phyloP scores from a whole-genome alignment of 2,797 vertebrate genomes.

The Sardinella longiceps region DNA sequence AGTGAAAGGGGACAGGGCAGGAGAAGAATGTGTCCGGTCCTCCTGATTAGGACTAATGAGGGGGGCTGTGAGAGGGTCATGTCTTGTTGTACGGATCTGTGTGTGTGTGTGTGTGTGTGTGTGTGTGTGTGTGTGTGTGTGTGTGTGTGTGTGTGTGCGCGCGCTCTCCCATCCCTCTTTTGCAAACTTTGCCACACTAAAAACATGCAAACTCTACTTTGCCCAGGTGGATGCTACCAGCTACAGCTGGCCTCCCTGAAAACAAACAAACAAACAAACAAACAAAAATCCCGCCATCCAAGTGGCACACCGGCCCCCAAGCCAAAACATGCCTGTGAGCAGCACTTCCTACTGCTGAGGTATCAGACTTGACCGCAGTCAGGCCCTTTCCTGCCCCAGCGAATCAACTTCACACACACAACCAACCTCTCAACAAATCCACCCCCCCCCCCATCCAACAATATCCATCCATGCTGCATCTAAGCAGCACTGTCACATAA shows the following conservation, averaged over 20 bases:
- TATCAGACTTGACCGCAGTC: conserved; percentile 33
- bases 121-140: no score
- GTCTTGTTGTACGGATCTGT: conserved; percentile 22
- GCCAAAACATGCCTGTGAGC: neutral
- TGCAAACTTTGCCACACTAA: neutral
- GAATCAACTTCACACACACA: conserved; percentile 9
- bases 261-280: no score
- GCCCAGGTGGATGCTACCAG: neutral
- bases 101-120: no score
- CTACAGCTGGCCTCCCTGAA: neutral
- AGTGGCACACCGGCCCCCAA: conserved; percentile 20
- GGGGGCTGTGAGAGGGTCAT: neutral
- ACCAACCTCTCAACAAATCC: neutral
- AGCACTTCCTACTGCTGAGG: neutral
- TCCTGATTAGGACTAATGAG: conserved; percentile 52
- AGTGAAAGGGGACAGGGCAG: conserved; percentile 12
- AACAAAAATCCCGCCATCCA: neutral
- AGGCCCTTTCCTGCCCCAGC: neutral
- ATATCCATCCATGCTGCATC: neutral
- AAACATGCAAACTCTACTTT: neutral
- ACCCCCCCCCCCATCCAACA: neutral
- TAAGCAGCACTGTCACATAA: conserved; percentile 10
- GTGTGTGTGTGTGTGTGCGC: no score
- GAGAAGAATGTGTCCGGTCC: conserved; percentile 48
- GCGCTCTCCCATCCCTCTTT: neutral